Base-by-base conservation (phyloP, 2,888 invertebrate species). In the Oligia strigilis region DNA sequence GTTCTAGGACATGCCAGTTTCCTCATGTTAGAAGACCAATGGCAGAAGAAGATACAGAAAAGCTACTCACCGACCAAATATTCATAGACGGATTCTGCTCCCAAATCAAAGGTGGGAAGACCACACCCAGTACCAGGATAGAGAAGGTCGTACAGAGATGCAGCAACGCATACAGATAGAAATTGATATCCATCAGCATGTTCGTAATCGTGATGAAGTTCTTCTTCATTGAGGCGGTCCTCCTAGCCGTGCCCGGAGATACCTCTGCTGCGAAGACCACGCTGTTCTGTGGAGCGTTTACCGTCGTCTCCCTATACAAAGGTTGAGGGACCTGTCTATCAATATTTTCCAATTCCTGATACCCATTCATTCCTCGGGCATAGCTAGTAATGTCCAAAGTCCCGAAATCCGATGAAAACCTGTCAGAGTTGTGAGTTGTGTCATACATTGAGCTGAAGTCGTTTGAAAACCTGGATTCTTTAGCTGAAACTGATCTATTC, bases 51-150 rank as follows among this genome's bases (percentile, higher is more conserved):
- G 14, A 23, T 17, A 65, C 0, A 11, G 43, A 62, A 14, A 58
- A 60, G 58, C 77, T 62, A 94, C 96, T 95, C 78, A 97, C 96
- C 92, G 94, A 93, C 95, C 95, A 96, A 90, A 96, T 95, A 80
- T 96, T 96, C 91, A 96, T 91, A 0, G 93, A 89, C 1, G 94
- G 94, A 89, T 95, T 95, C 83, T 94, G 93, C 82, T 95, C 95
- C 95, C 96, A 97, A 71, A 98, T 92, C 86, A 97, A 94, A 43
- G 96, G 94, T 0, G 98, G 97, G 90, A 97, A 97, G 46, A 97
- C 89, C 0, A 97, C 92, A 58, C 97, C 97, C 75, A 97, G 94
- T 1, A 97, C 92, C 69, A 97, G 93, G 46, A 96, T 92, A 0
- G 97, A 97, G 89, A 96, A 97, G 43, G 97, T 97, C 2, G 97